Percentiles rank a stretch among this genome's conserved stretches.
Evolutionary conservation across 2,797 vertebrate species (phyloP).

Genomic region (Emys orbicularis): DNA sequence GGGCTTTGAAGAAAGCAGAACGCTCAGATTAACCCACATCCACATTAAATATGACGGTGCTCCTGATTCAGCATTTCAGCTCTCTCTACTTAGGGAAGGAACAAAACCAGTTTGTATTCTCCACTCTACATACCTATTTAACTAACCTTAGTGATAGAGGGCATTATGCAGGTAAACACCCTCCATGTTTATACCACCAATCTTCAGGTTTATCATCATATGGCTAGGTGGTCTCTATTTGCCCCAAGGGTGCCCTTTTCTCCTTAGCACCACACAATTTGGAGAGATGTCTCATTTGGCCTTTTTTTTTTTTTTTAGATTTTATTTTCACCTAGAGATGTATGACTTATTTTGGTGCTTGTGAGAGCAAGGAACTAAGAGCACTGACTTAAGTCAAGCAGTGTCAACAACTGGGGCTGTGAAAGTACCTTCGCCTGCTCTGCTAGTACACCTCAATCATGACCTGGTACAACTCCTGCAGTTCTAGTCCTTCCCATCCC

Average conservation of each 20-base stretch:
- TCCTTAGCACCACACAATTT: background rate
- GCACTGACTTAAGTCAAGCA: background rate
- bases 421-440: background rate
- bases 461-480: background rate
- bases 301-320: background rate
- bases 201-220: background rate
- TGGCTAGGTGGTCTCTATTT: background rate
- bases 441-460: background rate
- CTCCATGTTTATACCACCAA: background rate
- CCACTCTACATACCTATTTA: background rate
- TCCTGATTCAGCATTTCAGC: background rate
- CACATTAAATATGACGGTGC: rapidly evolving
- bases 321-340: background rate
- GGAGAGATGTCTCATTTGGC: background rate
- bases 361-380: background rate
- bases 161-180: rapidly evolving
- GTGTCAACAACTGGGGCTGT: background rate
- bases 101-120: background rate
- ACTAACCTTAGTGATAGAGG: background rate
- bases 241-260: rapidly evolving
- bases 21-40: background rate
- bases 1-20: background rate
- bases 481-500: background rate
- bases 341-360: background rate
- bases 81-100: background rate